phyloP scores from a whole-genome alignment of 2,888 invertebrate species.

The Chironomus riparius region DNA sequence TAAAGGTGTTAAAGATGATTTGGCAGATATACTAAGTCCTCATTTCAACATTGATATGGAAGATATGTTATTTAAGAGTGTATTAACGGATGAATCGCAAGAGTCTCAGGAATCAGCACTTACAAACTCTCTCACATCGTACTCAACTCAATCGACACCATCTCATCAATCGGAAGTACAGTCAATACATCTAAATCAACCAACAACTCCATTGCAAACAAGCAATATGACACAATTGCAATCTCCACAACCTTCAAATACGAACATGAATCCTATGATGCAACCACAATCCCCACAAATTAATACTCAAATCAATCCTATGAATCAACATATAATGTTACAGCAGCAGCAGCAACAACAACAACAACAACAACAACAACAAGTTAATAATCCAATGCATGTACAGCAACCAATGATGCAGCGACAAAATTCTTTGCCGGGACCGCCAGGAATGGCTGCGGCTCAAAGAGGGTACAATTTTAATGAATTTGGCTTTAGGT shows the following conservation, averaged over 20 bases:
- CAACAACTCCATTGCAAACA: slow-evolving; percentile 1
- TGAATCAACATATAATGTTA: slow-evolving; percentile 15
- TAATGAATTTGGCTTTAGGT: slow-evolving; percentile 28
- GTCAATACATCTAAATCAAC: slow-evolving; percentile 19
- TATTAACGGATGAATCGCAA: slow-evolving; percentile 70
- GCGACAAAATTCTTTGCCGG: slow-evolving; percentile 16
- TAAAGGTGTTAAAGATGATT: slow-evolving; percentile 52
- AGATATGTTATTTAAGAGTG: slow-evolving; percentile 84
- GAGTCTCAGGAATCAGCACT: slow-evolving; percentile 65
- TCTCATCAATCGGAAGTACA: slow-evolving; percentile 19
- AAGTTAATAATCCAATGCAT: background rate
- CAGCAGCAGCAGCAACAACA: slow-evolving; percentile 2
- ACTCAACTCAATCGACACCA: slow-evolving; percentile 14
- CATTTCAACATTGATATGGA: slow-evolving; percentile 71
- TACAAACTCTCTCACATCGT: slow-evolving; percentile 11
- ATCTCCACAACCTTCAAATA: slow-evolving; percentile 16
- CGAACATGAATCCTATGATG: slow-evolving; percentile 7
- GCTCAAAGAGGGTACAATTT: slow-evolving; percentile 28
- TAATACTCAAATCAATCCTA: slow-evolving; percentile 15
- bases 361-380: background rate
- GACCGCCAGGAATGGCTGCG: background rate
- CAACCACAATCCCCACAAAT: slow-evolving; percentile 21
- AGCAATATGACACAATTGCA: slow-evolving; percentile 16
- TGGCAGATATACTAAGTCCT: slow-evolving; percentile 57
- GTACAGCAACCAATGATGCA: slow-evolving; percentile 24